Base-by-base conservation (phyloP, 2,113 vertebrate species). In the Burhinus oedicnemus region DNA sequence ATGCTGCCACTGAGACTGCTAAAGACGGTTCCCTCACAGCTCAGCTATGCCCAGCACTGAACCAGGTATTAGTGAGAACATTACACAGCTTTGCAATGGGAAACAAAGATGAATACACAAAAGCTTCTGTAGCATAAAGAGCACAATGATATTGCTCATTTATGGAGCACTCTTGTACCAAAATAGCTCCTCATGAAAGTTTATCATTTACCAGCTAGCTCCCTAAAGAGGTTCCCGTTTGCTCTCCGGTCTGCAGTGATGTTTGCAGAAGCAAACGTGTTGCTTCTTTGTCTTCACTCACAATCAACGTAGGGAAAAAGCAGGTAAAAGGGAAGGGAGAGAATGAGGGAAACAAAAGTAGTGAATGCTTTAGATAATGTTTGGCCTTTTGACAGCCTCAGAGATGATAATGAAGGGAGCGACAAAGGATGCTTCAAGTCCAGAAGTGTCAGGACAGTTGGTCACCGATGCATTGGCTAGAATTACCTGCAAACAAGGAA, bases 1-100 rank as follows among this genome's bases (percentile, higher is more conserved):
- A 93, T 47, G 78, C 93, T 91, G 93, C 84, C 62, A 22, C 84
- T 34, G 87, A 77, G 87, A 25, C 77, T 55, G 83, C 82, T 84
- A 30, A 70, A 83, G 90, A 80, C 3, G 5, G 11, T 45, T 94
- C 60, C 40, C 90, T 78, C 3, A 0, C 61, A 77, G 92, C 93
- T 91, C 83, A 27, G 66, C 61, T 40, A 1, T 85, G 38, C 86
- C 77, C 95, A 83, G 74, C 74, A 5, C 93, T 29, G 62, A 74
- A 17, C 32, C 13, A 47, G 62, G 38, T 71, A 65, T 70, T 34
- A 25, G 89, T 9, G 66, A 1, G 9, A 80, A 70, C 30, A 26
- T 30, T 22, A 51, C 81, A 20, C 36, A 44, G 89, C 62, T 89
- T 61, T 79, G 82, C 62, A 60, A 70, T 3, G 66, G 54, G 57